Percentiles rank a stretch among this genome's conserved stretches.
phyloP scores from a whole-genome alignment of 37 sponge, comb jelly and placozoan species.

The Tethya wilhelma region DNA sequence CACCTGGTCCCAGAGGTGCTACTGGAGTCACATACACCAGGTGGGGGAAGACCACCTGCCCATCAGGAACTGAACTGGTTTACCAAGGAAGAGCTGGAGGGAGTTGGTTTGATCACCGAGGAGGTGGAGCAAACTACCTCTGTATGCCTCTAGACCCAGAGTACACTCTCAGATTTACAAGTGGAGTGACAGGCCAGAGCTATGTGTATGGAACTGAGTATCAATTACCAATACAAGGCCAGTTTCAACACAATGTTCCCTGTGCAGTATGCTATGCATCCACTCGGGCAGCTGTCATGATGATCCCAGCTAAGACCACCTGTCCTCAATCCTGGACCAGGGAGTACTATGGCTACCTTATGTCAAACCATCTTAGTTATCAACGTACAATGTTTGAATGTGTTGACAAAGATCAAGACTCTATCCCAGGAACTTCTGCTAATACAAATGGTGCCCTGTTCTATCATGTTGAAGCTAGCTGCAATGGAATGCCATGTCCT shows the following conservation, averaged over 20 bases:
- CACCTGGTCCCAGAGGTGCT: no score
- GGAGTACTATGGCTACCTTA: conserved; percentile 50
- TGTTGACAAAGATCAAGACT: background rate
- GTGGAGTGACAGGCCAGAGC: background rate
- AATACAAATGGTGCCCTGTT: conserved; percentile 23
- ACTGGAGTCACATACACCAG: conserved; percentile 47
- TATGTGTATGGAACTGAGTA: conserved; percentile 40
- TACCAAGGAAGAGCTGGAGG: no score
- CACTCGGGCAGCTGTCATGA: conserved; percentile 9
- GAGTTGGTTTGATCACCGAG: no score
- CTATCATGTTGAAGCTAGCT: conserved; percentile 22
- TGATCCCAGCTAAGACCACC: conserved; percentile 41
- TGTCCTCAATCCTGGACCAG: conserved; percentile 37
- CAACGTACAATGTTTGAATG: conserved; percentile 1
- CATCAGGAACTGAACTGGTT: conserved; percentile 43
- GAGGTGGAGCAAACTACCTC: no score
- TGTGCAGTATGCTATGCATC: conserved; percentile 44
- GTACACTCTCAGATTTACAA: background rate
- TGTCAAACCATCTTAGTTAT: conserved; percentile 1
- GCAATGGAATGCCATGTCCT: conserved; percentile 32
- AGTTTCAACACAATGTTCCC: conserved; percentile 35
- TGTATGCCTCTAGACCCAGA: no score
- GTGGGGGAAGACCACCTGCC: conserved; percentile 58
- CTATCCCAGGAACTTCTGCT: background rate
- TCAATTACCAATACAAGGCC: conserved; percentile 2